Evolutionary conservation across 2,113 vertebrate genomes (phyloP).

Genomic region (Tamias sibiricus): DNA sequence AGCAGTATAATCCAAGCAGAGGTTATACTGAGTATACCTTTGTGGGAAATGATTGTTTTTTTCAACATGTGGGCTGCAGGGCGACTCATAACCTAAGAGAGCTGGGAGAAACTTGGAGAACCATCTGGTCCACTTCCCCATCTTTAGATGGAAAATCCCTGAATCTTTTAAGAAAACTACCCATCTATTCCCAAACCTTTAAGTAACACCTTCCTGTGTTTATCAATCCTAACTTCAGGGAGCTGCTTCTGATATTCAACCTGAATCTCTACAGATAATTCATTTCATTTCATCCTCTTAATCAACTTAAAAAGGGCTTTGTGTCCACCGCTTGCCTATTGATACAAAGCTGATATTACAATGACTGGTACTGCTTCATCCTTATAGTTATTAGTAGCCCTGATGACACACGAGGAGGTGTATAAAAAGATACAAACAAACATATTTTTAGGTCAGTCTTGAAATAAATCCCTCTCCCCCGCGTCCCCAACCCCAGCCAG

Average conservation of each 20-base stretch:
- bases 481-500: too few species aligned
- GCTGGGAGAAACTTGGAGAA: background rate
- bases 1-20: constrained; percentile 14
- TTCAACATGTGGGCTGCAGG: background rate
- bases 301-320: background rate
- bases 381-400: background rate
- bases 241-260: background rate
- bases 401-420: background rate
- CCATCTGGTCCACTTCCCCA: background rate
- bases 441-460: constrained; percentile 13
- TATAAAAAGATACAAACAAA: constrained; percentile 22
- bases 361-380: background rate
- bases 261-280: background rate
- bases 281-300: background rate
- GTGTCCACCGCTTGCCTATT: background rate
- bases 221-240: constrained; percentile 19
- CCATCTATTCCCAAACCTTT: background rate
- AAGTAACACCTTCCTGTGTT: constrained; percentile 24
- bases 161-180: background rate
- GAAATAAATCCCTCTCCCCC: background rate
- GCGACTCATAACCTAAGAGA: background rate
- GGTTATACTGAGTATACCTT: constrained; percentile 45
- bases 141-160: background rate
- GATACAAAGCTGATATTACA: background rate
- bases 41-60: constrained; percentile 51